Percentiles rank a stretch among this genome's conserved stretches.
Conservation (phyloP, 2,113 vertebrate species). For the Tricholaema leucomelas region DNA sequence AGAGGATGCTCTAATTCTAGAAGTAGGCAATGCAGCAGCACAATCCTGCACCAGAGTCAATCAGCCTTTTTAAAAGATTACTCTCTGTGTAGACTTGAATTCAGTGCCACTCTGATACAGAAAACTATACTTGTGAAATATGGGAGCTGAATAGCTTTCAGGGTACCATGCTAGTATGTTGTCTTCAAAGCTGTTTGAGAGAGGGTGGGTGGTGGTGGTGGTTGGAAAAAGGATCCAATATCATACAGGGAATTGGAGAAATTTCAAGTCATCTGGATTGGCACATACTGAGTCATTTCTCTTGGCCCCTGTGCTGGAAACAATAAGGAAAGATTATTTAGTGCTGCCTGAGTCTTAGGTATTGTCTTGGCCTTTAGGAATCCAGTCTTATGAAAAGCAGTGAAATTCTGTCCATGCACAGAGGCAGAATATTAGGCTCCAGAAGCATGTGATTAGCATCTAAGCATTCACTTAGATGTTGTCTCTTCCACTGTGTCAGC, state of each 20-base stretch:
- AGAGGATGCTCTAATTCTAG: not conserved
- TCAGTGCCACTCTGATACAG: not conserved
- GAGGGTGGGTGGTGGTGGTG: no score
- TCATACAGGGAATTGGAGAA: not conserved
- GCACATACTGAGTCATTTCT: not conserved
- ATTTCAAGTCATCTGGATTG: not conserved
- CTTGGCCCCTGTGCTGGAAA: not conserved
- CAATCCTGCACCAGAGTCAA: not conserved
- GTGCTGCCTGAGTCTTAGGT: not conserved
- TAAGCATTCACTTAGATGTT: no score
- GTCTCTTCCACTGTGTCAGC: not conserved
- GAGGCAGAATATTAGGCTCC: not conserved
- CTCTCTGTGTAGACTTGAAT: not conserved
- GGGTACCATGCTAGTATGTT: not conserved
- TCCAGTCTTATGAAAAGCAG: not conserved
- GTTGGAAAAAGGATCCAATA: no score
- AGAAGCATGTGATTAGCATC: not conserved
- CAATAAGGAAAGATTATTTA: not conserved
- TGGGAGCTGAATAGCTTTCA: not conserved
- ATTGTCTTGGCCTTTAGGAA: not conserved
- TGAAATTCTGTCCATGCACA: not conserved
- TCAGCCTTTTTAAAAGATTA: not conserved
- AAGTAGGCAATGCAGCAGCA: not conserved
- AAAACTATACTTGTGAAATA: not conserved
- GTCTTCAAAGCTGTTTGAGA: not conserved